Evolutionary conservation across 2,797 vertebrate genomes (phyloP).

Genomic region (Microtus obscurus): DNA sequence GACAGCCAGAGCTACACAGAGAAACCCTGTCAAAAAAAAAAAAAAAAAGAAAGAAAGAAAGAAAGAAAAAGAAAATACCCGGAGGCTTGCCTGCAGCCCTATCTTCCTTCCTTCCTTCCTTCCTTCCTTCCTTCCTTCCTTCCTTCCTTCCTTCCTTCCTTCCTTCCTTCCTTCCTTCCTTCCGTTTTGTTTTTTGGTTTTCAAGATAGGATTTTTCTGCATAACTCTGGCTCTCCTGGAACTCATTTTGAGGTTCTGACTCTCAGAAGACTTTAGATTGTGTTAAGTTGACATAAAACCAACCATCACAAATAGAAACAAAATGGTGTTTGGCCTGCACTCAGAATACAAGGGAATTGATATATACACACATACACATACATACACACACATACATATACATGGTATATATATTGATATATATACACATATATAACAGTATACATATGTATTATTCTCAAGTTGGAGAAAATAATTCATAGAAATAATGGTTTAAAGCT

Average conservation of each 20-base stretch:
- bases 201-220: background rate
- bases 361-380: too few species aligned
- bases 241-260: background rate
- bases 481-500: background rate
- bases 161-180: too few species aligned
- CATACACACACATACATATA: too few species aligned
- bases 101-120: background rate
- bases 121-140: too few species aligned
- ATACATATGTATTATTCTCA: background rate
- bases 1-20: too few species aligned
- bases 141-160: fast-evolving
- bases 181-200: background rate
- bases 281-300: background rate
- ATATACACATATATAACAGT: background rate
- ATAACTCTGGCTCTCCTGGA: background rate
- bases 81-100: background rate
- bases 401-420: too few species aligned
- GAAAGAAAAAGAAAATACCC: too few species aligned
- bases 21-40: too few species aligned
- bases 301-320: background rate
- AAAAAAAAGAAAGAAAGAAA: too few species aligned
- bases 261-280: background rate
- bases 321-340: background rate
- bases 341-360: background rate
- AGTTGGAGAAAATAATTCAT: background rate